Percentiles rank a stretch among this genome's conserved stretches.
phyloP scores from a whole-genome alignment of 2,113 vertebrate species.

The Poicephalus meyeri region DNA sequence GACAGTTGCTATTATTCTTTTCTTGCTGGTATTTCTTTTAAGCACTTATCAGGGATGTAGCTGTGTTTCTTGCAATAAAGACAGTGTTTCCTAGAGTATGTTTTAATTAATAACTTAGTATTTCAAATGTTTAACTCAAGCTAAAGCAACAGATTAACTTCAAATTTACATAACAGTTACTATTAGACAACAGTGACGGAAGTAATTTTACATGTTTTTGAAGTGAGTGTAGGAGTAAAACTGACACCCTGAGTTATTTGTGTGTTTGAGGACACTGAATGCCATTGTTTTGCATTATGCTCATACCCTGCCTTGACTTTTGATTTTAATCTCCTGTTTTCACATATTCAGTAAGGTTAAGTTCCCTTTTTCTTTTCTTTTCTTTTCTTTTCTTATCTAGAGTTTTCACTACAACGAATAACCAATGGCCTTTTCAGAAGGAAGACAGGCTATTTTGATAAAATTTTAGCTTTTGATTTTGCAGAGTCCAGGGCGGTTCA shows the following conservation, averaged over 20 bases:
- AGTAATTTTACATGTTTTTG: not conserved
- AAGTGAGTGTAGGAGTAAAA: not conserved
- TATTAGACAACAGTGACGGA: not conserved
- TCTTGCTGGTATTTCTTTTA: not conserved
- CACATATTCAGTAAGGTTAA: not conserved
- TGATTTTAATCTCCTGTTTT: not conserved
- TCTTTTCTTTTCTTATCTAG: not conserved
- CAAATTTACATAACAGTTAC: not conserved
- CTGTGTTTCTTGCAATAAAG: not conserved
- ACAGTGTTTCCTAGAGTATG: not conserved
- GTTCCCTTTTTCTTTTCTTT: not conserved
- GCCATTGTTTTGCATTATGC: not conserved
- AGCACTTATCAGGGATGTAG: not conserved
- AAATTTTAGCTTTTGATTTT: not conserved
- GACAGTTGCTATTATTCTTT: not conserved
- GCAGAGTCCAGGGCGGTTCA: not conserved
- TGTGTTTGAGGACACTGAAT: not conserved
- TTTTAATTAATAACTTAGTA: not conserved
- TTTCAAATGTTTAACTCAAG: not conserved
- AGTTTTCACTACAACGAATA: not conserved
- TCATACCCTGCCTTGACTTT: not conserved
- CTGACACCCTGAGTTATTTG: not conserved
- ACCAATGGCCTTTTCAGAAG: not conserved
- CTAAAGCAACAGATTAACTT: not conserved
- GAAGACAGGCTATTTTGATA: not conserved